A percentile compares a stretch with the other conserved stretches of the same genome.
Evolutionary conservation across 2,797 vertebrate genomes (phyloP).

Genomic region (Gymnoscopelus braueri): DNA sequence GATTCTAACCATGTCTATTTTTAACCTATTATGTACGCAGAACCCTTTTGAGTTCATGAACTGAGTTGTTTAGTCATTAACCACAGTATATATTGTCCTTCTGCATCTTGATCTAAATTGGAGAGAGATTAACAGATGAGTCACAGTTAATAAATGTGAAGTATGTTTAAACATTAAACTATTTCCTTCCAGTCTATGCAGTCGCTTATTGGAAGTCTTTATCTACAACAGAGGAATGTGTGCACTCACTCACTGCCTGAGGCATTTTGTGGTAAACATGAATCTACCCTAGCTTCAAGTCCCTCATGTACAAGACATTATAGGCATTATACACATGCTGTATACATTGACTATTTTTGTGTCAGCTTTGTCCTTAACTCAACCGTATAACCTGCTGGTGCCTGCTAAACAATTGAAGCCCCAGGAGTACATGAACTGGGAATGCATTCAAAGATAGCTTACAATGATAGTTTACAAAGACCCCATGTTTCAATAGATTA

Average conservation of each 20-base stretch:
- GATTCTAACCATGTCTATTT: too few relatives aligned
- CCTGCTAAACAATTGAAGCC: not conserved
- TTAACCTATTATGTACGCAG: not conserved
- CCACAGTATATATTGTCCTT: not conserved
- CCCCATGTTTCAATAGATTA: not conserved
- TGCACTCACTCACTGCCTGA: too few relatives aligned
- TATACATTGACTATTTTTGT: too few relatives aligned
- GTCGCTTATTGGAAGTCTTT: not conserved
- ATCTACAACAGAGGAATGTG: not conserved
- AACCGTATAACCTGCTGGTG: too few relatives aligned
- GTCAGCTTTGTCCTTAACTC: too few relatives aligned
- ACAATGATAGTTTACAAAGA: not conserved
- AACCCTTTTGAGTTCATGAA: not conserved
- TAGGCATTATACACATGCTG: too few relatives aligned
- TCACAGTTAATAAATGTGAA: not conserved
- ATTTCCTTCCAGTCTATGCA: too few relatives aligned
- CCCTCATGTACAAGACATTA: not conserved
- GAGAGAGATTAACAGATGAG: not conserved
- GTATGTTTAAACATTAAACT: not conserved
- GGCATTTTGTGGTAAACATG: too few relatives aligned
- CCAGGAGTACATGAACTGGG: not conserved
- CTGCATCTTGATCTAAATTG: not conserved
- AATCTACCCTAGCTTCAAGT: not conserved
- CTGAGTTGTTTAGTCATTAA: constrained; percentile 1
- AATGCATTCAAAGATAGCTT: not conserved